phyloP scores from a whole-genome alignment of 2,113 vertebrate genomes.

The Lycocorax pyrrhopterus region DNA sequence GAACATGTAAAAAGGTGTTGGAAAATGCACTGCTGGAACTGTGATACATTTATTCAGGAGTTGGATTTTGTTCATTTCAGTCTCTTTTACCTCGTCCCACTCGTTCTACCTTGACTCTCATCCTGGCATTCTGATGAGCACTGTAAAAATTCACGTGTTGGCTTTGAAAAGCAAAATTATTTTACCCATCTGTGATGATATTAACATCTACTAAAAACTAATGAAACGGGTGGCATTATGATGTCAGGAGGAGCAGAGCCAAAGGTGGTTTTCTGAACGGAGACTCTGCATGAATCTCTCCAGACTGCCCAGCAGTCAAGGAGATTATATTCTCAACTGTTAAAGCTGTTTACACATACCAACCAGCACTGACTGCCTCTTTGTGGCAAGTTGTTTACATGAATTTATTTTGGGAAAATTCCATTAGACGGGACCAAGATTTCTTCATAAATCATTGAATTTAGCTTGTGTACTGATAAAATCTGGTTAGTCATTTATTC shows the following conservation, averaged over 20 bases:
- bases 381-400: slow-evolving; percentile 95
- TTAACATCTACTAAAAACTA: slow-evolving; percentile 45
- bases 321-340: slow-evolving; percentile 92
- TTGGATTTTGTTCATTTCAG: not conserved
- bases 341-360: slow-evolving; percentile 90
- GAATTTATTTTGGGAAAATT: slow-evolving; percentile 98
- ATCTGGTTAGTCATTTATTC: slow-evolving; percentile 83
- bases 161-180: slow-evolving; percentile 23
- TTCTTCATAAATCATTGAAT: slow-evolving; percentile 94
- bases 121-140: not conserved
- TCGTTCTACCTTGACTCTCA: not conserved
- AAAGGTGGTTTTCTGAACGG: slow-evolving; percentile 77
- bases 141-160: not conserved
- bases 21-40: not conserved
- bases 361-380: slow-evolving; percentile 90
- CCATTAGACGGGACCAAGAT: slow-evolving; percentile 87
- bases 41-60: not conserved
- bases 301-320: slow-evolving; percentile 79
- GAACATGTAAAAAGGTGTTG: not conserved
- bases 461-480: slow-evolving; percentile 91
- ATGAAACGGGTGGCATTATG: slow-evolving; percentile 74
- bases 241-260: slow-evolving; percentile 77
- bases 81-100: not conserved
- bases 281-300: slow-evolving; percentile 74
- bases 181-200: slow-evolving; percentile 47